Conservation (phyloP, 2,888 invertebrate genomes). For the Philereme transversata region DNA sequence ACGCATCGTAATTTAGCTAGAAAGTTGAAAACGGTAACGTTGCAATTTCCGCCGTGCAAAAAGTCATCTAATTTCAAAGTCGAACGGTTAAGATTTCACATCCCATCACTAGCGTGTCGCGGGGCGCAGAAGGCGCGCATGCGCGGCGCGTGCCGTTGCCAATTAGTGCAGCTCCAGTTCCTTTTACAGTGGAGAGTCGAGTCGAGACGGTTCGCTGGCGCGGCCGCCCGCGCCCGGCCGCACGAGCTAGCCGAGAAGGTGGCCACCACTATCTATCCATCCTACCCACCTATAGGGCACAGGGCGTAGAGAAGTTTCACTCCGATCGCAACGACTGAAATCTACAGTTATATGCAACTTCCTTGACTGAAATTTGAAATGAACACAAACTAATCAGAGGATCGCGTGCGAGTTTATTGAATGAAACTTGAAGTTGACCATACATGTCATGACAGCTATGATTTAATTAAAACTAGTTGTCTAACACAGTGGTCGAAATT, state of each 20-base stretch:
- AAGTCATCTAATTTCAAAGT: conserved; percentile 71
- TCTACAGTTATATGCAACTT: too few species aligned
- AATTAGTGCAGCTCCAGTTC: conserved; percentile 83
- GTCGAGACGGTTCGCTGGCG: conserved; percentile 70
- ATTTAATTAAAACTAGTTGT: too few species aligned
- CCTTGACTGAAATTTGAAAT: too few species aligned
- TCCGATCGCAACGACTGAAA: neutral
- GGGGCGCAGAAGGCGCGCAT: conserved; percentile 51
- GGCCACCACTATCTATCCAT: conserved; percentile 50
- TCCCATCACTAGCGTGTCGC: conserved; percentile 77
- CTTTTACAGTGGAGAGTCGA: conserved; percentile 72
- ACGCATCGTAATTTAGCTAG: conserved; percentile 52
- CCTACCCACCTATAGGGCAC: neutral
- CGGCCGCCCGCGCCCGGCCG: conserved; percentile 6
- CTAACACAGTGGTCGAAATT: too few species aligned
- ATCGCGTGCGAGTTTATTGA: too few species aligned
- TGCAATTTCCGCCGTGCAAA: conserved; percentile 69
- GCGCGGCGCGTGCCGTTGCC: conserved; percentile 79
- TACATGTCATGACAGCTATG: too few species aligned
- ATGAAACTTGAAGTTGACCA: too few species aligned
- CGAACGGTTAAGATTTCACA: conserved; percentile 77
- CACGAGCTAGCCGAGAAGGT: conserved; percentile 43
- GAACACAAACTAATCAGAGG: too few species aligned
- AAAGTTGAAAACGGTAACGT: conserved; percentile 65
- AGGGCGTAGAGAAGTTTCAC: neutral